Base-by-base conservation (phyloP, 2,113 vertebrate genomes). In the Lamprologus sp. region DNA sequence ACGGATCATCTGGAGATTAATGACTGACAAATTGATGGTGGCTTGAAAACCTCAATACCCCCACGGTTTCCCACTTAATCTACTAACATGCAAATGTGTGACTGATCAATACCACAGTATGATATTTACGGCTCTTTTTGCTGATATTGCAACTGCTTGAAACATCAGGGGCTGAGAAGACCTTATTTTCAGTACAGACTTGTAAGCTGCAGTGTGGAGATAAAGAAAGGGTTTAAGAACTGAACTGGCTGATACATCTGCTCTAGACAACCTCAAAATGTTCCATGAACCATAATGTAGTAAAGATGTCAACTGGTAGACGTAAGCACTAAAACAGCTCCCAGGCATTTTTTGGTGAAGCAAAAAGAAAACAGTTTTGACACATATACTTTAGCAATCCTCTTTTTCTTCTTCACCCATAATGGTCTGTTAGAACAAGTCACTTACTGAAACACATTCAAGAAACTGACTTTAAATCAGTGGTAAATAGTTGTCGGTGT, bases 81-180 rank as follows among this genome's bases (percentile, higher is more conserved):
- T 89, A 87, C 87, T 88, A 47, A 88, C 91, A 95, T 94, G 90
- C 90, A 92, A 90, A 95, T 89, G 84, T 26, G 5, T 68, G 88
- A 80, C 82, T 26, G 45, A 92, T 95, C 92, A 87, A 94, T 95
- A 93, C 31, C 63, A 47, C 89, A 86, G 81, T 90, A 90, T 33
- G 33, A 33, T 91, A 94, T 95, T 93, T 89, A 92, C 87, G 31
- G 86, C 88, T 21, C 83, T 65, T 92, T 92, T 90, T 93, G 92
- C 93, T 93, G 94, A 94, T 85, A 55, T 86, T 86, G 88, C 92
- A 92, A 33, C 63, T 37, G 87, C 89, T 88, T 77, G 54, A 89
- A 89, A 87, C 68, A 31, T 88, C 56, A 45, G 28, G 49, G 81
- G 31, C 31, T 75, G 63, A 65, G 65, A 35, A 79, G 77, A 54